A percentile compares a stretch with the other conserved stretches of the same genome.
phyloP scores from a whole-genome alignment of 2,113 vertebrate species.

The Paraplagusia blochii region DNA sequence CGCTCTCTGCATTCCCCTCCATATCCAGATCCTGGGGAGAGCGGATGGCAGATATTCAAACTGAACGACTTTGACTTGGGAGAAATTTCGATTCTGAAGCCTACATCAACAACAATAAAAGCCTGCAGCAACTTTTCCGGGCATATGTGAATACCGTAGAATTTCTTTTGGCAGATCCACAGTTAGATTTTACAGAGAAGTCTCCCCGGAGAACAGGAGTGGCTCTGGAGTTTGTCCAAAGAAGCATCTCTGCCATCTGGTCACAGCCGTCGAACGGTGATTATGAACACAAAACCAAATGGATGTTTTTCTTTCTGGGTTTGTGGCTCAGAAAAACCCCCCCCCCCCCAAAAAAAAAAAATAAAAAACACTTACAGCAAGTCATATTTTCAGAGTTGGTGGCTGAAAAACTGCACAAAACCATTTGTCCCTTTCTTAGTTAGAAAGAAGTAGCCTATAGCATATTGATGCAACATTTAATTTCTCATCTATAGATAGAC shows the following conservation, averaged over 20 bases:
- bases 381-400: too few species aligned
- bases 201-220: constrained; percentile 52
- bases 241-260: constrained; percentile 63
- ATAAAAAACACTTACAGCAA: constrained; percentile 12
- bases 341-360: constrained; percentile 30
- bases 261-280: constrained; percentile 57
- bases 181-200: constrained; percentile 56
- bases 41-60: constrained; percentile 43
- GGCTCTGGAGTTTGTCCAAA: constrained; percentile 63
- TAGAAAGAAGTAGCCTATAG: too few species aligned
- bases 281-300: constrained; percentile 51
- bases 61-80: constrained; percentile 43
- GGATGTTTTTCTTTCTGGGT: constrained; percentile 43
- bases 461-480: too few species aligned
- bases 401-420: too few species aligned
- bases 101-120: constrained; percentile 34
- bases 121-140: constrained; percentile 28
- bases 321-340: constrained; percentile 35
- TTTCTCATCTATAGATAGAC: too few species aligned
- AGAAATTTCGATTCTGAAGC: constrained; percentile 38
- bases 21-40: constrained; percentile 21
- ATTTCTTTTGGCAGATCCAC: constrained; percentile 53
- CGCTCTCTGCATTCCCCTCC: constrained; percentile 15
- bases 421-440: too few species aligned
- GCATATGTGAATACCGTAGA: constrained; percentile 33